A percentile compares a stretch with the other conserved stretches of the same genome.
Conservation (phyloP, 2,797 vertebrate species). For the Garrulus glandarius region DNA sequence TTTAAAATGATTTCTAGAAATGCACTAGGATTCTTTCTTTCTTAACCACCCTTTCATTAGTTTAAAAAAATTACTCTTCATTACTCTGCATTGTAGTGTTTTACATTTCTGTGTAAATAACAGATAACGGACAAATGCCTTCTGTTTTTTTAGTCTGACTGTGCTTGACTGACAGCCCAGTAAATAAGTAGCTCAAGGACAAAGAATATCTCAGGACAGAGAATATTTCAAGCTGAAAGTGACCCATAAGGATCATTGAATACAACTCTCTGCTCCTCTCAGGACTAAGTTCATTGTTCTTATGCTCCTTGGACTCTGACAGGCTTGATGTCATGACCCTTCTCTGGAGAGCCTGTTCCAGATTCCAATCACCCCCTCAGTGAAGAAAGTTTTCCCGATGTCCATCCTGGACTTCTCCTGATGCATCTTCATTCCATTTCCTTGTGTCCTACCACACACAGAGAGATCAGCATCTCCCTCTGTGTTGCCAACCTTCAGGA, state of each 20-base stretch:
- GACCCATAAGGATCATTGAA: too few relatives aligned
- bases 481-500: neutral
- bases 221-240: neutral
- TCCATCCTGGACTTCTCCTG: too few relatives aligned
- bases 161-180: neutral
- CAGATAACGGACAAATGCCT: neutral
- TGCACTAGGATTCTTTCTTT: neutral
- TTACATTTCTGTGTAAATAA: neutral
- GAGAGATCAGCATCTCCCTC: neutral
- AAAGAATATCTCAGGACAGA: neutral
- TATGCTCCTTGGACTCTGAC: neutral
- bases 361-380: neutral
- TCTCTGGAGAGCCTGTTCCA: neutral
- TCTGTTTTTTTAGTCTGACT: neutral
- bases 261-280: neutral
- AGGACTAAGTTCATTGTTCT: neutral
- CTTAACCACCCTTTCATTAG: neutral
- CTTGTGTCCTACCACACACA: rapidly evolving
- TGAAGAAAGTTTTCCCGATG: neutral
- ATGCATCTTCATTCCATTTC: neutral
- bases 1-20: neutral
- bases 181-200: neutral
- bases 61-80: neutral
- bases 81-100: neutral
- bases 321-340: neutral